Evolutionary conservation across 2,888 invertebrate species (phyloP).

Genomic region (Sarcophaga subvicina): DNA sequence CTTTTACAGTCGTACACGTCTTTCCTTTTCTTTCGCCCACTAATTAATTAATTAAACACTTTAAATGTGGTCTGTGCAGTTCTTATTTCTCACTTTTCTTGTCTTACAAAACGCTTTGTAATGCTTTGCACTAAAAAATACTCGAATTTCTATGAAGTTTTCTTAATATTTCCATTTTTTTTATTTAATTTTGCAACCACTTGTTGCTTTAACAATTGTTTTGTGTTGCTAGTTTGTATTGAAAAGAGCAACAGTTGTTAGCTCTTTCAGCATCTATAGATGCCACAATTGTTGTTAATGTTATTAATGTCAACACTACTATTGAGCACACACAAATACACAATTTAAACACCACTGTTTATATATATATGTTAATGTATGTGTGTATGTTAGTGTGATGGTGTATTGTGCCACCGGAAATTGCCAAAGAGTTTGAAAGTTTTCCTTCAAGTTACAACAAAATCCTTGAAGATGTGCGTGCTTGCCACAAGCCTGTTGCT

Average conservation of each 20-base stretch:
- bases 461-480: conserved; percentile 64
- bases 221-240: conserved; percentile 1
- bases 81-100: too few species aligned
- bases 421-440: conserved; percentile 46
- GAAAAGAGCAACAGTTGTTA: conserved; percentile 69
- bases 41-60: too few species aligned
- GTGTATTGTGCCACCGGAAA: conserved; percentile 44
- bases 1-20: too few species aligned
- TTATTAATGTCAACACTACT: conserved; percentile 65
- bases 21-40: too few species aligned
- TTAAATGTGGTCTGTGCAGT: neutral
- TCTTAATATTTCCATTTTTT: neutral
- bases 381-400: neutral
- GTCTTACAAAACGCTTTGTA: too few species aligned
- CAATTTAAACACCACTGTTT: neutral
- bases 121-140: neutral
- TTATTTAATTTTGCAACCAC: neutral
- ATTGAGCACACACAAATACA: conserved; percentile 2
- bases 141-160: neutral
- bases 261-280: conserved; percentile 31
- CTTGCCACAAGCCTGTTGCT: conserved; percentile 69
- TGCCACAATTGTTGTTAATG: conserved; percentile 66
- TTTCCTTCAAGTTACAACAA: neutral
- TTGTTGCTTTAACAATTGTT: conserved; percentile 23
- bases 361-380: neutral